Evolutionary conservation across 2,888 invertebrate species (phyloP).

Genomic region (Hydrotaea diabolus): DNA sequence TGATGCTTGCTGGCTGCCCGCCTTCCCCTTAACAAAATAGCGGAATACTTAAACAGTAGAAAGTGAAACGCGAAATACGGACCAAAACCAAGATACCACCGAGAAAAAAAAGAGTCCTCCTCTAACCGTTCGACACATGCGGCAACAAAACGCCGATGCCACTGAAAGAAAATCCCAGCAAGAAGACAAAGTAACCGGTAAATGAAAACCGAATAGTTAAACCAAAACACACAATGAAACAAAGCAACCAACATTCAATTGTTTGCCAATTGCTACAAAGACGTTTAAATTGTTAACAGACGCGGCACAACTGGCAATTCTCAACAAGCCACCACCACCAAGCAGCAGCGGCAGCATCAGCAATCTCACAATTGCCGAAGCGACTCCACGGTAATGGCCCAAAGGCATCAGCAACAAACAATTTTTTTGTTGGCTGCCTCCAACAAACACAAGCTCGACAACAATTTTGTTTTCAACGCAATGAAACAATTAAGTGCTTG

Average conservation of each 20-base stretch:
- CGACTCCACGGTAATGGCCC: background rate
- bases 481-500: background rate
- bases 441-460: constrained; percentile 21
- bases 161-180: background rate
- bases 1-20: background rate
- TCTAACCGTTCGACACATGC: too few relatives aligned
- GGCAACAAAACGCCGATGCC: background rate
- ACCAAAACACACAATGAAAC: background rate
- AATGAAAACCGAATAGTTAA: background rate
- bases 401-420: constrained; percentile 23
- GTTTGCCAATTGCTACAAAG: constrained; percentile 40
- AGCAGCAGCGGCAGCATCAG: background rate
- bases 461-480: background rate
- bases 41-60: constrained; percentile 67
- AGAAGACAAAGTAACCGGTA: background rate
- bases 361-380: too few relatives aligned
- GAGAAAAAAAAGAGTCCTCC: background rate
- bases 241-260: constrained; percentile 46
- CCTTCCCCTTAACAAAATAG: constrained; percentile 28
- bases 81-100: constrained; percentile 2
- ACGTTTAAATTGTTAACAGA: constrained; percentile 55
- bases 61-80: constrained; percentile 55
- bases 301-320: background rate
- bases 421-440: constrained; percentile 42
- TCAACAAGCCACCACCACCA: background rate